A percentile compares a stretch with the other conserved stretches of the same genome.
Conservation (phyloP, 1,140 invertebrate genomes). For the Drosophila saltans region DNA sequence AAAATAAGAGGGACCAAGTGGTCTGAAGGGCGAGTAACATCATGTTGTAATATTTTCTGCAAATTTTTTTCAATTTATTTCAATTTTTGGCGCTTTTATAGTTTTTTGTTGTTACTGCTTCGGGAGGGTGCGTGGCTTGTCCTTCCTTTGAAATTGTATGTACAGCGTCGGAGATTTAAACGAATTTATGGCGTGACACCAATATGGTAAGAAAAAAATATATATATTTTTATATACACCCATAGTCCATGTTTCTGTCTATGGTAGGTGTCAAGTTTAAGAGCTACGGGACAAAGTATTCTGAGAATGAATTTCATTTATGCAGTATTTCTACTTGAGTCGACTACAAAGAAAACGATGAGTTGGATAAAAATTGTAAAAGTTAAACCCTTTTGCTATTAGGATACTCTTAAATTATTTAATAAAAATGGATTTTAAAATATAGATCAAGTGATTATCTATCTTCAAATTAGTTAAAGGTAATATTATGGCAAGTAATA, state of each 20-base stretch:
- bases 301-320: background rate
- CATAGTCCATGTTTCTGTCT: constrained; percentile 10
- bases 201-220: constrained; percentile 36
- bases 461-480: too few species aligned
- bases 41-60: constrained; percentile 65
- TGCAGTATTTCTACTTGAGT: too few species aligned
- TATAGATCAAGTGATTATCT: too few species aligned
- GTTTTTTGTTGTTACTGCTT: constrained; percentile 42
- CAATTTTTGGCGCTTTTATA: constrained; percentile 74
- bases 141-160: constrained; percentile 71
- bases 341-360: too few species aligned
- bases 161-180: constrained; percentile 62
- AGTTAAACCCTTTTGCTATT: too few species aligned
- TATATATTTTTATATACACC: background rate
- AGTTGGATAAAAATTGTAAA: too few species aligned
- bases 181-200: constrained; percentile 73
- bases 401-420: too few species aligned
- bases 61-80: constrained; percentile 76
- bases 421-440: too few species aligned
- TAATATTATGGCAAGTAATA: too few species aligned
- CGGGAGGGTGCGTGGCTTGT: constrained; percentile 54
- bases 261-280: constrained; percentile 47
- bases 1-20: background rate
- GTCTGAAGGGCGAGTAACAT: constrained; percentile 17
- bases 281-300: background rate